Base-by-base conservation (phyloP, 2,797 vertebrate species). In the Premnoplex brunnescens region DNA sequence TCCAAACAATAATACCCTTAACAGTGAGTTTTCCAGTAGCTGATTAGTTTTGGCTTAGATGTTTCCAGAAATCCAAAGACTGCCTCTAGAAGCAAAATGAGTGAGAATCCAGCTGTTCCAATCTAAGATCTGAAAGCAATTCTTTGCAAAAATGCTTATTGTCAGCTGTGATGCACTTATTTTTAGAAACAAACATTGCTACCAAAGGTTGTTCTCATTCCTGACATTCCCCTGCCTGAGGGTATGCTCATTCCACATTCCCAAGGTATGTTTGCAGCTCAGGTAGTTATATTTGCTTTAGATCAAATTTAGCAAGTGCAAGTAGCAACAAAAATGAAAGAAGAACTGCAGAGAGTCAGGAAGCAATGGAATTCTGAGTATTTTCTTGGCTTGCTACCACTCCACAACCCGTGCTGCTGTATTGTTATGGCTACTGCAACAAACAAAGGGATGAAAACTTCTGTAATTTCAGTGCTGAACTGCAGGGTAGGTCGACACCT, bases 31-130 rank as follows among this genome's bases (percentile, higher is more conserved):
- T 84, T 66, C 28, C 5, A 66, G 32, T 36, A 67, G 28, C 7
- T 76, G 75, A 43, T 75, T 26, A 36, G n/a, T 67, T 91, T 85
- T 69, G 22, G 6, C 2, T 91, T 75, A 84, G 34, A 20, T 74
- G 30, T 81, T 89, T 78, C 59, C 49, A 28, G 48, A 95, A 85
- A 81, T 44, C 46, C 39, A 66, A 76, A 80, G 44, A 32, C n/a
- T 34, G 24, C 69, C 19, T 85, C 52, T 62, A 62, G 26, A 55
- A 72, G 23, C 1, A 4, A 80, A 75, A 69, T 63, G 10, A 72
- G 69, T 48, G 37, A 85, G 73, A 49, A 94, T 76, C 92, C 92
- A 96, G 89, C 94, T 96, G 94, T 94, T 95, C 63, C 52, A 92
- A 54, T 88, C 63, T 52, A 84, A 41, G 28, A 62, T 73, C 28